Percentiles rank a stretch among this genome's conserved stretches.
phyloP scores from a whole-genome alignment of 2,797 vertebrate genomes.

The Macropodus opercularis region DNA sequence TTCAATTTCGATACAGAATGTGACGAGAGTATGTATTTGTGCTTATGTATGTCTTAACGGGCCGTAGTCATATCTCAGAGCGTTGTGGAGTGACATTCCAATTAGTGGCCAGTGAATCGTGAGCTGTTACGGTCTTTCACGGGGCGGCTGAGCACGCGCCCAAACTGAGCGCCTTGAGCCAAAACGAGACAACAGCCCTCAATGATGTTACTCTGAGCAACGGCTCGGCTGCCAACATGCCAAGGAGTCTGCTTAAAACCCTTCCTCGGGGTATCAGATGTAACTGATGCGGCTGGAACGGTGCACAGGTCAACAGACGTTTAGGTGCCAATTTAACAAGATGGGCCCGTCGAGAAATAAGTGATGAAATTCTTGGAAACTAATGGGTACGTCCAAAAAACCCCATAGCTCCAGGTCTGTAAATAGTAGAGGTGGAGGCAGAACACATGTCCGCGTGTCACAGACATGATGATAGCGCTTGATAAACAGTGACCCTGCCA shows the following conservation, averaged over 20 bases:
- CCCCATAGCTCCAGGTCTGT: constrained; percentile 8
- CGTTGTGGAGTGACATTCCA: constrained; percentile 75
- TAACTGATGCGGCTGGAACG: constrained; percentile 42
- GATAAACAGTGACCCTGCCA: constrained; percentile 25
- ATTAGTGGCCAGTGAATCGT: constrained; percentile 83
- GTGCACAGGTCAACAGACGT: constrained; percentile 63
- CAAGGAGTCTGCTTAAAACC: constrained; percentile 42
- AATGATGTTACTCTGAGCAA: constrained; percentile 53
- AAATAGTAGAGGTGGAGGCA: constrained; percentile 30
- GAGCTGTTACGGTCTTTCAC: constrained; percentile 72
- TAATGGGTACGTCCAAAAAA: constrained; percentile 36
- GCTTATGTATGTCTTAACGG: constrained; percentile 58
- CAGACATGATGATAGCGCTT: constrained; percentile 38
- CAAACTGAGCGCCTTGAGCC: constrained; percentile 55
- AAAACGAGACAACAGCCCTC: constrained; percentile 64
- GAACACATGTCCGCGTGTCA: constrained; percentile 30
- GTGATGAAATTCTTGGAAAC: constrained; percentile 58
- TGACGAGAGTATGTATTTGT: constrained; percentile 44
- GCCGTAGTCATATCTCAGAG: constrained; percentile 64
- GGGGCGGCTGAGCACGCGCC: constrained; percentile 60
- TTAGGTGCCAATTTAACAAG: constrained; percentile 56
- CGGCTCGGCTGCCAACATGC: constrained; percentile 58
- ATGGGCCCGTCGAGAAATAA: constrained; percentile 34
- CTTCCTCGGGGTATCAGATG: constrained; percentile 23
- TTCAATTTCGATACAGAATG: constrained; percentile 56